Evolutionary conservation across 2,797 vertebrate genomes (phyloP), one percentile per base, ranked within the genome.

Genomic region (Sus cebifrons): DNA sequence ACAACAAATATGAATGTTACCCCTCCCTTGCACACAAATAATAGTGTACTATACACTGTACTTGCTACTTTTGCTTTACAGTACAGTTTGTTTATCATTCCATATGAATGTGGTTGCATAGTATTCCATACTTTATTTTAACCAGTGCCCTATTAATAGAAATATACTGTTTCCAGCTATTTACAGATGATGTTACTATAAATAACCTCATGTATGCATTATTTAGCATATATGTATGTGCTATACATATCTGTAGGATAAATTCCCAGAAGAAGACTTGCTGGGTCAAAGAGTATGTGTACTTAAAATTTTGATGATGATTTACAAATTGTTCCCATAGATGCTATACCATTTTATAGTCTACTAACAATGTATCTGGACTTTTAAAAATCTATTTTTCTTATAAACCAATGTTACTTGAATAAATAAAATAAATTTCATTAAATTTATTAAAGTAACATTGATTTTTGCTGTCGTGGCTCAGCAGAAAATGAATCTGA

Each of bases 221-320:
- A 75, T 67, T 36, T 71, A 71, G 16, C 10, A 56, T 40, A 15
- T 52, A 73, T 54, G 10, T 65, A 27, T 62, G 14, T 68, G 20
- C 18, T 78, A 5, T 75, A 16, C 5, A 3, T 89, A 64, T 68
- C 23, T 81, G 12, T 60, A 78, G 16, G 2, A 86, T 78, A 89
- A 89, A 94, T 96, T 86, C 82, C 77, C 74, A 65, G 58, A 91
- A 60, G 73, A 92, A 89, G 44, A 70, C 2, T 29, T 79, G 15
- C 29, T 86, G 23, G 44, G 18, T 68, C 29, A 65, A 84, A 89
- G 60, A 94, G 64, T 78, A 25, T n/a, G 14, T 70, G 25, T 73
- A 86, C 62, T 65, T 92, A 12, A 78, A 82, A 96, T 93, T 97
- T 87, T 56, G 20, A 32, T 49, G 18, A 83, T 86, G 68, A 93